These are phyloP conservation scores for Lytechinus pictus DNA, from an alignment of 35 echinoderm and acorn worm genomes.

Conservation along the genomic window DNA sequence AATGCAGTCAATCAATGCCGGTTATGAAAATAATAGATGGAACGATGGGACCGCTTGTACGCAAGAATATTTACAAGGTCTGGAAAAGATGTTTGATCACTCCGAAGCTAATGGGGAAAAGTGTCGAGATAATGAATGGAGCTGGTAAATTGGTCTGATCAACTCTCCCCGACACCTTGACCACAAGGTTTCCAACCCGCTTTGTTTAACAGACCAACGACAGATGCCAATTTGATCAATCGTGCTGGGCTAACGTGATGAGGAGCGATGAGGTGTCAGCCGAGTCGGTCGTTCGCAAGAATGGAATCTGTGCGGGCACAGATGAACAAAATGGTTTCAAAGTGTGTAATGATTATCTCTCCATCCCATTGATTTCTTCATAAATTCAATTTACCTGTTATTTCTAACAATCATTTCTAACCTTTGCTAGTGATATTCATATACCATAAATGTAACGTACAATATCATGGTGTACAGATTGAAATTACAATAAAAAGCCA, in stretches of 20 bases:
- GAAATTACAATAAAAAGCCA: too few relatives aligned
- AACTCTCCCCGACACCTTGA: neutral
- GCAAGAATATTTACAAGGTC: slow-evolving; percentile 3
- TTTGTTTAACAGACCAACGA: slow-evolving; percentile 30
- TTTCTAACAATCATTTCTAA: too few relatives aligned
- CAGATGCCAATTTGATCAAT: slow-evolving; percentile 30
- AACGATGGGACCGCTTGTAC: neutral
- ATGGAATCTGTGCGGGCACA: neutral
- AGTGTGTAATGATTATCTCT: neutral
- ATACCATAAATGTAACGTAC: too few relatives aligned
- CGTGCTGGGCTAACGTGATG: neutral
- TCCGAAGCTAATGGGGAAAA: neutral
- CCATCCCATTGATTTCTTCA: neutral
- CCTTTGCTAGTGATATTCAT: too few relatives aligned
- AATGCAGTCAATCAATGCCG: neutral
- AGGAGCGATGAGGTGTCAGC: neutral
- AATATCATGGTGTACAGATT: too few relatives aligned
- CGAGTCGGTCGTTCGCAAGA: neutral
- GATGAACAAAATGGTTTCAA: neutral
- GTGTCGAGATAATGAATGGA: neutral
- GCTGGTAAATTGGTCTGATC: slow-evolving; percentile 9
- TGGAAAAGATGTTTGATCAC: slow-evolving; percentile 1
- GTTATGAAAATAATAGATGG: neutral
- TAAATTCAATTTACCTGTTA: neutral
- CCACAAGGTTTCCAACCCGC: neutral